phyloP scores from a whole-genome alignment of 2,797 vertebrate genomes.

The Scolopax bukidnonensis region DNA sequence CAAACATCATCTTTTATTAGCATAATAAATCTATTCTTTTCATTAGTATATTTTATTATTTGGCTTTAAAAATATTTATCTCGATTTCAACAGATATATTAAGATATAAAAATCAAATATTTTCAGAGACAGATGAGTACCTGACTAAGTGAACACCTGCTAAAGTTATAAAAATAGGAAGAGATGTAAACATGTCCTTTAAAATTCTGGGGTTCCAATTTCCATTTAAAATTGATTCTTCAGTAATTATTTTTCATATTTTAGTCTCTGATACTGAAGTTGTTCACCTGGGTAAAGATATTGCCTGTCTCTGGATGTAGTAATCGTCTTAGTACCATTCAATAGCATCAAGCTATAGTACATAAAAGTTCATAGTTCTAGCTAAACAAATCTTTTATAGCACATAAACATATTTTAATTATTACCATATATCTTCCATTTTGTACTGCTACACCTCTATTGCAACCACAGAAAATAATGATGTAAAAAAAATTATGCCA shows the following conservation, averaged over 20 bases:
- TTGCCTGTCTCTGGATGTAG: not conserved
- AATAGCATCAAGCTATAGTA: not conserved
- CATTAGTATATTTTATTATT: not conserved
- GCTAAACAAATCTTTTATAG: not conserved
- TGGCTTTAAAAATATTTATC: not conserved
- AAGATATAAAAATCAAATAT: not conserved
- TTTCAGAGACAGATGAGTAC: not conserved
- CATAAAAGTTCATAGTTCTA: not conserved
- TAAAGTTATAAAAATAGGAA: not conserved
- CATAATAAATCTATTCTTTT: not conserved
- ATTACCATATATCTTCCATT: not conserved
- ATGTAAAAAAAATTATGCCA: not conserved
- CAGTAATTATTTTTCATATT: not conserved
- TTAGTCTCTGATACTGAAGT: not conserved
- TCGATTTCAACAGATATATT: not conserved
- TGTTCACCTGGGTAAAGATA: not conserved
- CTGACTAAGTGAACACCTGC: not conserved
- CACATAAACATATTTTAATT: not conserved
- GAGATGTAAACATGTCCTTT: not conserved
- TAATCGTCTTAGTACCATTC: accelerated
- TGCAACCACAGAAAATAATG: not conserved
- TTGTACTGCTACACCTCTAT: not conserved
- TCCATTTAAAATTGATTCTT: not conserved
- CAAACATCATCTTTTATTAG: not conserved
- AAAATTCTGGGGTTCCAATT: not conserved